Evolutionary conservation across 2,888 invertebrate genomes (phyloP), one percentile per base, ranked within the genome.

Genomic region (Agriotes lineatus): DNA sequence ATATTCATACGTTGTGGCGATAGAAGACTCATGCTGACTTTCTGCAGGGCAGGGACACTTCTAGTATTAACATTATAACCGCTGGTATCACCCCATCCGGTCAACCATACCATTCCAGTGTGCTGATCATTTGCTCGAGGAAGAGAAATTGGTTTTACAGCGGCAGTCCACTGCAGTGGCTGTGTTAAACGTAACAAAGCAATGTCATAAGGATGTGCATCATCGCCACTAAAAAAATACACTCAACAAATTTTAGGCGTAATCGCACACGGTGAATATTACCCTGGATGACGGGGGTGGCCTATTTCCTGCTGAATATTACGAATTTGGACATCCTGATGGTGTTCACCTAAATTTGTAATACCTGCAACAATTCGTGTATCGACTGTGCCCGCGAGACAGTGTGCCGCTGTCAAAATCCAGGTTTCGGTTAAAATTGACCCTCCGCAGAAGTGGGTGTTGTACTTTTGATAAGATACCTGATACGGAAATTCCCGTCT

Each of bases 341-440:
- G 84, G 39, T 81, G 82, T 0, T 77, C 73, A 14, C 84, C 78
- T 0, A 86, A 80, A 39, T 85, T 80, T 61, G 86, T 84, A n/a
- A 78, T 74, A n/a, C 87, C 87, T 1, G 86, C 86, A 0, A 86
- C 78, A 0, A 84, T 85, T 9, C 84, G 65, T 30, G 56, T 67
- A n/a, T 58, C 44, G 78, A 82, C 85, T 1, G 1, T 6, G 14
- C 83, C 84, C 12, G 78, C 74, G 0, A 85, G 76, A 42, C 87
- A 87, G 73, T 87, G 87, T 0, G 82, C 87, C 10, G 87, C 87
- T 48, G 87, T 85, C 2, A 87, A 72, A 0, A 87, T 86, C 86
- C 86, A 86, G 71, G 79, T 76, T 44, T 85, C 78, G 54, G 79
- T 86, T 0, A 87, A 77, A 5, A 87, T 81, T 0, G 86, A 81